Base-by-base conservation (phyloP, 1,140 invertebrate species). In the Phthorimaea operculella region DNA sequence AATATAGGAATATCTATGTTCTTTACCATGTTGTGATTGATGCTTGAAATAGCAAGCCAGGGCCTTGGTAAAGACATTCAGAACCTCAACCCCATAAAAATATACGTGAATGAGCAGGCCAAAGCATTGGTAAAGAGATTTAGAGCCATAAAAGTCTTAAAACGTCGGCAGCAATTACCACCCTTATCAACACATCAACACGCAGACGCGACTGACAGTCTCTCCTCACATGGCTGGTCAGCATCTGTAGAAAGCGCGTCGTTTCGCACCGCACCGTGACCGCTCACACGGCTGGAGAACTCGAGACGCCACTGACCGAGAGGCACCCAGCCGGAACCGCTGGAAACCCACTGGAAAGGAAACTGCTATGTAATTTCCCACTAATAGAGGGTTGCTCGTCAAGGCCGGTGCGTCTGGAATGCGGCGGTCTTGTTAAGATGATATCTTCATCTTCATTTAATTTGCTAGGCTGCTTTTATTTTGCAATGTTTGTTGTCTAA, bases 241-340 rank as follows among this genome's bases (percentile, higher is more conserved):
- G 21, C 21, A 28, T 28, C 21, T 28, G 12, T 81, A 81, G 78
- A 81, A 81, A 79, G 78, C 78, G 73, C 74, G 58, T 65, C 64
- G 54, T 57, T 70, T 70, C 62, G 62, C 68, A 68, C 69, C 68
- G 6, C 21, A 28, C 21, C 21, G 21, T 28, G 21, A 28, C 67
- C 72, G 64, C 61, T 66, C 72, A 66, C 54, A 33, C 44, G 1
- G 67, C 70, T 59, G 68, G 72, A 70, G 70, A 28, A 57, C 68
- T 68, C 60, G 66, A 50, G 65, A 68, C 66, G 72, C 72, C 72
- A 74, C 72, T 77, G 73, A 74, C 70, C 77, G 73, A 73, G 62
- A 70, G 57, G 55, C 71, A 53, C 18, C 68, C 36, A 69, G 55
- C 68, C 70, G 73, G 67, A 63, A 62, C 60, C 57, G 68, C 64